Percentiles rank a stretch among this genome's conserved stretches.
Conservation (phyloP, 2,888 invertebrate species). For the Hecatera dysodea region DNA sequence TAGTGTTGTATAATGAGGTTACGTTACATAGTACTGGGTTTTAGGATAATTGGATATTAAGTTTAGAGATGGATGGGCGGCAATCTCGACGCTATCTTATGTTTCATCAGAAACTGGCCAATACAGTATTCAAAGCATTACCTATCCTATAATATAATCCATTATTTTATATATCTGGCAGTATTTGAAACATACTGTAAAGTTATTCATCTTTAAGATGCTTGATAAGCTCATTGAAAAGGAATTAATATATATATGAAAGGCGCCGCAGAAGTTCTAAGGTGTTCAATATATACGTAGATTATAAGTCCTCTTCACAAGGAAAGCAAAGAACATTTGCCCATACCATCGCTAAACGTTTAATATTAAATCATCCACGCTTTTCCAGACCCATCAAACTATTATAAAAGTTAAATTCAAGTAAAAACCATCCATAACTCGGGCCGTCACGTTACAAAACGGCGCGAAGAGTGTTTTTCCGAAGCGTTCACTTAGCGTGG, state of each 20-base stretch:
- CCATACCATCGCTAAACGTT: conserved; percentile 4
- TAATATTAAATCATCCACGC: conserved; percentile 25
- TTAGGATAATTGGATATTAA: background rate
- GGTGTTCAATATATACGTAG: background rate
- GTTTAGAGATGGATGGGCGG: background rate
- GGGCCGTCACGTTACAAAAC: conserved; percentile 15
- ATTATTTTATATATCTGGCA: too few species aligned
- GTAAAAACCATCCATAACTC: conserved; percentile 47
- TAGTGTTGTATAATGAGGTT: conserved; percentile 4
- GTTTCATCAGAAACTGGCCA: background rate
- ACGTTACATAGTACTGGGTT: background rate
- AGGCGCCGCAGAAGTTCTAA: background rate
- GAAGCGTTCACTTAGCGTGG: conserved; percentile 40
- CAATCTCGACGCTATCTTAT: background rate
- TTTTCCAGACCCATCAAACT: background rate
- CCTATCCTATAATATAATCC: background rate
- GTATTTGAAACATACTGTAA: too few species aligned
- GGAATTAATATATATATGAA: background rate
- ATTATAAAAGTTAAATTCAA: conserved; percentile 9
- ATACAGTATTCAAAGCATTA: too few species aligned
- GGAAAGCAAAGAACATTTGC: background rate
- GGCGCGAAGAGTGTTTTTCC: conserved; percentile 31
- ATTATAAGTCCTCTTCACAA: background rate
- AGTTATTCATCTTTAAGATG: background rate
- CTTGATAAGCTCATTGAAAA: background rate